Evolutionary conservation across 2,888 invertebrate genomes (phyloP), one percentile per base, ranked within the genome.

Genomic region (Euplexia lucipara): DNA sequence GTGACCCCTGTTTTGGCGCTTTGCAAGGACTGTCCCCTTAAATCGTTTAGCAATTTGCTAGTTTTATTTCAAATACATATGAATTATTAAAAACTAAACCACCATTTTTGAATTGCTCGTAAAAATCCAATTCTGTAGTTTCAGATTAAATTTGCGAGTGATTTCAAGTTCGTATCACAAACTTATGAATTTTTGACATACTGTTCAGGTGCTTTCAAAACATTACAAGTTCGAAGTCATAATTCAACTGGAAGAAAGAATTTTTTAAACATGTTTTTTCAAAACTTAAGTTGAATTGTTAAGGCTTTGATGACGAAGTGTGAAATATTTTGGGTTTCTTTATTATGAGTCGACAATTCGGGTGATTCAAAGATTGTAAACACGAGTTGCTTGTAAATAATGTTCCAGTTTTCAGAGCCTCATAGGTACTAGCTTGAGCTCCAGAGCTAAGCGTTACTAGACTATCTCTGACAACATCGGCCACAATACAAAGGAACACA

Each of bases 81-180:
- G 18, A 35, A 35, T 53, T 42, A 16, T 7, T 14, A 49, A 54
- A 44, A 71, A 45, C 7, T 16, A 18, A 22, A 41, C 44, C 14
- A 20, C 9, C 37, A 45, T 59, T 58, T 65, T 70, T 56, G 41
- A 68, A 74, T 60, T 26, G 51, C 32, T 59, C 69, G 30, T 56
- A n/a, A 54, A 68, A 47, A 47, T 30, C 37, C 32, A 20, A 60
- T 30, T n/a, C n/a, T 16, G 10, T 12, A 34, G 18, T 45, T 53
- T 45, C 26, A 51, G n/a, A 39, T 51, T 45, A 44, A 66, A 73
- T 72, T 65, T 48, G 12, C 37, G 7, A 51, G 8, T 67, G 51
- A 70, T 72, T 70, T 70, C 20, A 42, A 32, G 47, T 37, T 57
- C 9, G 35, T 41, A 63, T 37, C 37, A 62, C 37, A 62, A 62